Base-by-base conservation (phyloP, 2,797 vertebrate genomes). In the Danio tinwini region DNA sequence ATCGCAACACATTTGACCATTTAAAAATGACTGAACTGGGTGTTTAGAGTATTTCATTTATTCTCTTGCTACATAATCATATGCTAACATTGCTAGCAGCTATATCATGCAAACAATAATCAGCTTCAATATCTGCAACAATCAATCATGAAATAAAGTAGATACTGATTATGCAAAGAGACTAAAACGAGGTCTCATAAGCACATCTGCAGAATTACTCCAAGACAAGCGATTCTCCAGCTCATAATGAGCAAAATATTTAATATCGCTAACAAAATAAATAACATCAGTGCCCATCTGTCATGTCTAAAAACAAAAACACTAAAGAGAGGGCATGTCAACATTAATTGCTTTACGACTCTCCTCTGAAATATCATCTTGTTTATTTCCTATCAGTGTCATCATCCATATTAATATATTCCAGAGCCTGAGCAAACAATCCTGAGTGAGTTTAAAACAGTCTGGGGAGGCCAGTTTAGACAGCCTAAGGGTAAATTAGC, bases 191-290 rank as follows among this genome's bases (percentile, higher is more conserved):
- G 6, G 68, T 53, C 37, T 70, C 37, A 53, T 19, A 39, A 71
- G 17, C 11, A 7, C 47, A 70, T 42, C 37, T 13, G 67, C n/a
- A 40, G 49, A 6, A 37, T 68, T 55, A 29, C 8, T 1, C 4
- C 7, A 63, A 42, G 39, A 42, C 14, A 9, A 63, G 7, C 14
- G n/a, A 40, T 14, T 14, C 16, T 7, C 0, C 68, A 70, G 37
- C 50, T 55, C 37, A 70, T 29, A 21, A 6, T 3, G 50, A 71
- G 49, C 17, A 29, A 29, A 65, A 65, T 65, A 62, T 64, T 45
- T 19, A 7, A 64, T 45, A 45, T 45, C 47, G 44, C 47, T 21
- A 47, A 65, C 17, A 14, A 12, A 47, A 65, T 47, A 47, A 65
- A 21, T 7, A 64, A 21, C 44, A 65, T 14, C 12, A n/a, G 5